Percentiles rank a stretch among this genome's conserved stretches.
Evolutionary conservation across 2,888 invertebrate species (phyloP).

Genomic region (Lasioglossum pauxillum): DNA sequence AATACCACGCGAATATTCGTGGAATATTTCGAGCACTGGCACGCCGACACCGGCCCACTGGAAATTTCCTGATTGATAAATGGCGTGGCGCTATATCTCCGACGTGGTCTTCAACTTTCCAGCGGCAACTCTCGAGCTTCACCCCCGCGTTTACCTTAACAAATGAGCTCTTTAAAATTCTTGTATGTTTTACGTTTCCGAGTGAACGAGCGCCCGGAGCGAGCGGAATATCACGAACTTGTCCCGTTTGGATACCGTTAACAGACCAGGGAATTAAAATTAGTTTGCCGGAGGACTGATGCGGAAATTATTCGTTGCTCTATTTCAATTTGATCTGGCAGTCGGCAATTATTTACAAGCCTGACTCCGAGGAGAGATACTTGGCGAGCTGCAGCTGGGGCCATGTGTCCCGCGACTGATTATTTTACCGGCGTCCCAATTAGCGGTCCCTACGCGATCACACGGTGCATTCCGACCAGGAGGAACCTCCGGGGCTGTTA

Average conservation of each 20-base stretch:
- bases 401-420: constrained; percentile 57
- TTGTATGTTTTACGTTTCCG: not conserved
- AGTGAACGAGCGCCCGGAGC: not conserved
- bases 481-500: constrained; percentile 37
- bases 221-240: not conserved
- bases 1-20: not conserved
- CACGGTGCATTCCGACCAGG: constrained; percentile 30
- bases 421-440: constrained; percentile 61
- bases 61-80: not conserved
- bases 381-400: constrained; percentile 29
- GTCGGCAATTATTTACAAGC: constrained; percentile 35
- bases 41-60: not conserved
- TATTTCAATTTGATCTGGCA: not conserved
- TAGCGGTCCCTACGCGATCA: constrained; percentile 33
- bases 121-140: not conserved
- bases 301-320: not conserved
- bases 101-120: not conserved
- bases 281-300: not conserved
- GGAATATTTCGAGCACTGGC: not conserved
- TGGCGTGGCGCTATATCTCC: not conserved
- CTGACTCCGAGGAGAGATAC: not conserved
- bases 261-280: not conserved
- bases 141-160: not conserved
- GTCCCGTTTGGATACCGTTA: not conserved
- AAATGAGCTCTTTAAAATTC: not conserved